phyloP scores from a whole-genome alignment of 2,113 vertebrate genomes.

The Pseudorasbora parva region DNA sequence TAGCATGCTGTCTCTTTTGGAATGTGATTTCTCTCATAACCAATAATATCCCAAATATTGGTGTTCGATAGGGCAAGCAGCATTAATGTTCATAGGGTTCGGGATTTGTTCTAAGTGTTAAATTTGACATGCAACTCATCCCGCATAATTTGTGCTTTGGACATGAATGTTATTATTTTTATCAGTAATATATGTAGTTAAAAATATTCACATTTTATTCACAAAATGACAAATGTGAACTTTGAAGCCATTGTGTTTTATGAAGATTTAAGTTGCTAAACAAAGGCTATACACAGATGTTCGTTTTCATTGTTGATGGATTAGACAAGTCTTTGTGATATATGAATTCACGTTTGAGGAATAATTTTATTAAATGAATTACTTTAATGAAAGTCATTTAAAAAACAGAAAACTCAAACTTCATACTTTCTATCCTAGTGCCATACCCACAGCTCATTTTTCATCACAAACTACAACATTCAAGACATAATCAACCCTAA shows the following conservation, averaged over 20 bases:
- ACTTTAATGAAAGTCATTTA: not conserved
- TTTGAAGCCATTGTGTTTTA: not conserved
- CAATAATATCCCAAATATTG: not conserved
- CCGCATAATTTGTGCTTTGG: not conserved
- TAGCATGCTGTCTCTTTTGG: conserved; percentile 54
- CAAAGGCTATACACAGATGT: no score
- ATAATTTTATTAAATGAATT: not conserved
- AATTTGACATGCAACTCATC: not conserved
- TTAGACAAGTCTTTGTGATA: not conserved
- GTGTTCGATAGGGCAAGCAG: not conserved
- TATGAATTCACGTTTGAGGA: not conserved
- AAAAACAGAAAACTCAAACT: not conserved
- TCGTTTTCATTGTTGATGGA: no score
- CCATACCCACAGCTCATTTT: conserved; percentile 4
- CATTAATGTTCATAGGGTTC: not conserved
- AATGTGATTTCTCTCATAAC: conserved; percentile 44
- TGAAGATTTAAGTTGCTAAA: not conserved
- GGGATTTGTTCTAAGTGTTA: not conserved
- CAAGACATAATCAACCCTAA: conserved; percentile 60
- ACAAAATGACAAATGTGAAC: no score
- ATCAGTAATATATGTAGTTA: no score
- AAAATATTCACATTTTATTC: not conserved
- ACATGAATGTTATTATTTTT: not conserved
- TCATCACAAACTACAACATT: conserved; percentile 29
- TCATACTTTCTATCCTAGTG: not conserved